Conservation (phyloP, 2,113 vertebrate species). For the Cyanocitta stelleri region DNA sequence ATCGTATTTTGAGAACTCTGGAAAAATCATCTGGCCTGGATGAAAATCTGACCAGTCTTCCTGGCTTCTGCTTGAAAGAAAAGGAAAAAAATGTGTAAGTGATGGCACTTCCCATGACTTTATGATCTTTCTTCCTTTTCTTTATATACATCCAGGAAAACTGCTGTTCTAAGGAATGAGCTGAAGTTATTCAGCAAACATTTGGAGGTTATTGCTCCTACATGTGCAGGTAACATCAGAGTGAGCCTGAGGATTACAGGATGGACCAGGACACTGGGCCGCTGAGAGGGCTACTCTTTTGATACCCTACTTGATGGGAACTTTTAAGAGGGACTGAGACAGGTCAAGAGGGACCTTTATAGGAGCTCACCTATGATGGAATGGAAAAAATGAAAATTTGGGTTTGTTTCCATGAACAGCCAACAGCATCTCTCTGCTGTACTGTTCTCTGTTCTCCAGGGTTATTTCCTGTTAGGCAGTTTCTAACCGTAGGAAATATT, state of each 20-base stretch:
- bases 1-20: not conserved
- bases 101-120: rapidly evolving
- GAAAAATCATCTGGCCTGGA: not conserved
- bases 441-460: not conserved
- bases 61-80: not conserved
- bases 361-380: not conserved
- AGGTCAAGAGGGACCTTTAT: not conserved
- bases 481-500: not conserved
- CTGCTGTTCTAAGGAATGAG: not conserved
- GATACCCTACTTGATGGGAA: not conserved
- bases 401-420: not conserved
- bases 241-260: not conserved
- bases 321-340: not conserved
- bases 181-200: not conserved
- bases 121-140: not conserved
- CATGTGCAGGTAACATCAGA: not conserved
- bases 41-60: not conserved
- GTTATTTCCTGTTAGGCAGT: not conserved
- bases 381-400: not conserved
- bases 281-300: not conserved
- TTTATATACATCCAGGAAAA: not conserved
- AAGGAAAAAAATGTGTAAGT: not conserved
- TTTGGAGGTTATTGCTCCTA: not conserved
- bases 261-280: not conserved
- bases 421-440: not conserved